These are phyloP conservation scores for Abscondita cerata DNA, from an alignment of 2,888 invertebrate genomes.

Conservation along the genomic window DNA sequence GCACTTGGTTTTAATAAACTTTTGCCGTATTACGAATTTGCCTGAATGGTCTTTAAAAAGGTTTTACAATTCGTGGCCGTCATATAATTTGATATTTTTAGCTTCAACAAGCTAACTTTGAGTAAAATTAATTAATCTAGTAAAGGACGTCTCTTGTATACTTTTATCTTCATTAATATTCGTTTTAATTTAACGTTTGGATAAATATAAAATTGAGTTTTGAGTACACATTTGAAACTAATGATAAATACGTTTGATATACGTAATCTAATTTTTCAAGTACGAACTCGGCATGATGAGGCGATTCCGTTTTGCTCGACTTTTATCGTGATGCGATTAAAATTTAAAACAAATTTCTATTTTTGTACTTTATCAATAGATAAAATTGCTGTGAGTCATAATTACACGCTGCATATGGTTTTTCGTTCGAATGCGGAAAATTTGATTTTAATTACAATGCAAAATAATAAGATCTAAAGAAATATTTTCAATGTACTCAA, in stretches of 20 bases:
- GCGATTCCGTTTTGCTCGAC: background rate
- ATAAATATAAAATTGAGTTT: background rate
- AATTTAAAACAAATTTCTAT: background rate
- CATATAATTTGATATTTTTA: background rate
- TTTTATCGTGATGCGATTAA: no score
- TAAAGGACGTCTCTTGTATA: slow-evolving; percentile 1
- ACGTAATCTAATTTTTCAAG: no score
- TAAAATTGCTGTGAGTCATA: background rate
- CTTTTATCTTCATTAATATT: background rate
- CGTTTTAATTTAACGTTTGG: background rate
- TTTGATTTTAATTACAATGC: background rate
- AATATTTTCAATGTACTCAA: slow-evolving; percentile 3
- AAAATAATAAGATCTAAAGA: background rate
- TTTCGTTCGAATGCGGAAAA: background rate
- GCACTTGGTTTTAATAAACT: background rate
- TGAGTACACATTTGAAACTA: background rate
- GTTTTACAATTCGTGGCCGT: slow-evolving; percentile 1
- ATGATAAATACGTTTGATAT: background rate
- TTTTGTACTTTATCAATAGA: background rate
- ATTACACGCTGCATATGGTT: background rate
- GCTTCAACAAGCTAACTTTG: background rate
- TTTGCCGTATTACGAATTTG: background rate
- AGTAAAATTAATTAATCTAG: slow-evolving; percentile 2
- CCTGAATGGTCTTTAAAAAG: no score
- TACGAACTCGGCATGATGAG: background rate